Conservation (phyloP, 2,797 vertebrate species). For the Cetoscarus ocellatus region DNA sequence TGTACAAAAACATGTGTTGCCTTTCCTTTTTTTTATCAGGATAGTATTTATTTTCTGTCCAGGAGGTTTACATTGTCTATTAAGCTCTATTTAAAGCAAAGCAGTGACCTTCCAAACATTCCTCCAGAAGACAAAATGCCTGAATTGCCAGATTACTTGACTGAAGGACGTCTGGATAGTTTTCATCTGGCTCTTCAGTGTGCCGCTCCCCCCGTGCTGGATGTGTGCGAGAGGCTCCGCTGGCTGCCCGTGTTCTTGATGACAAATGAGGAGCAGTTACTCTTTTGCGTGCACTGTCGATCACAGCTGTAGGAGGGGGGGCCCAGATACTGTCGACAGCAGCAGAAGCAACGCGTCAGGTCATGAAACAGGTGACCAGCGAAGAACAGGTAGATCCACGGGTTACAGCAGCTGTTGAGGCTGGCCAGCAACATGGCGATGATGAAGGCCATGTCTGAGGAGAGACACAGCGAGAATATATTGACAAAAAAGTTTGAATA, state of each 20-base stretch:
- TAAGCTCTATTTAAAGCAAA: conserved; percentile 13
- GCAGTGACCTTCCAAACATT: neutral
- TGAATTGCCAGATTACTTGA: conserved; percentile 12
- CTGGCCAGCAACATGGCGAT: conserved; percentile 96
- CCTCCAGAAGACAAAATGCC: conserved; percentile 34
- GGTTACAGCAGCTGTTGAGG: conserved; percentile 99
- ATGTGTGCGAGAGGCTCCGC: conserved; percentile 85
- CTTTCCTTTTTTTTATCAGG: conserved; percentile 28
- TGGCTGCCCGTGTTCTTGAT: conserved; percentile 88
- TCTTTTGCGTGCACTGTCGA: conserved; percentile 82
- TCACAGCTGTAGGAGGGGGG: conserved; percentile 79
- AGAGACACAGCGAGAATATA: conserved; percentile 24
- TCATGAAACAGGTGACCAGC: conserved; percentile 95
- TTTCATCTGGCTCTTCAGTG: conserved; percentile 45
- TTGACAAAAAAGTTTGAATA: too few species aligned
- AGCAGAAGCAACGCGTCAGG: conserved; percentile 86
- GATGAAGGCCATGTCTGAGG: conserved; percentile 91
- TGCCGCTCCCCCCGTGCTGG: conserved; percentile 53
- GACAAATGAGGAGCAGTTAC: conserved; percentile 85
- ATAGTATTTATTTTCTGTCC: conserved; percentile 4
- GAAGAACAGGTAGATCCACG: conserved; percentile 99
- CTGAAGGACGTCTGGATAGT: conserved; percentile 15
- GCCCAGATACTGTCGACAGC: conserved; percentile 79
- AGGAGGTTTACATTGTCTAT: conserved; percentile 22
- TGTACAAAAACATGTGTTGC: conserved; percentile 6